Conservation (phyloP, 2,113 vertebrate genomes). For the Sapayoa aenigma region DNA sequence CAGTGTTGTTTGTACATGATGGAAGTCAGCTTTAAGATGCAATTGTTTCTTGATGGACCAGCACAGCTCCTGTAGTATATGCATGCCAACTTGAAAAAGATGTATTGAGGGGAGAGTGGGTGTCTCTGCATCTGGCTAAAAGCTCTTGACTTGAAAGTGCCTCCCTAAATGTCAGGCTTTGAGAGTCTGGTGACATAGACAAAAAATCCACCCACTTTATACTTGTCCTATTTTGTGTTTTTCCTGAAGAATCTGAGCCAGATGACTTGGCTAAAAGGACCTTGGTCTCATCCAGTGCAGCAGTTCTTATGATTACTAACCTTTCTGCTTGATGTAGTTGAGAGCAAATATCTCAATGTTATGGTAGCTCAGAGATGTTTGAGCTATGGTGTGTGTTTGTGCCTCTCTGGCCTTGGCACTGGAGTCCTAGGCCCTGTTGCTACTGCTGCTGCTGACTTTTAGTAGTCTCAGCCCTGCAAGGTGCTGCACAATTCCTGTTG, state of each 20-base stretch:
- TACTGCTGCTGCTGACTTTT: neutral
- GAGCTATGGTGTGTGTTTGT: neutral
- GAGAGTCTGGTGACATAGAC: neutral
- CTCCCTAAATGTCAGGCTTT: neutral
- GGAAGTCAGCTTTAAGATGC: neutral
- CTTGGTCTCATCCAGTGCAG: neutral
- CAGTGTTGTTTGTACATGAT: neutral
- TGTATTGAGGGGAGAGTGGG: neutral
- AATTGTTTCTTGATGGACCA: neutral
- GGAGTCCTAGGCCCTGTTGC: neutral
- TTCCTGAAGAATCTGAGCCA: neutral
- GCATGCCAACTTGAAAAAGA: neutral
- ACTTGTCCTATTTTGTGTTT: neutral
- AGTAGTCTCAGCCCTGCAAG: neutral
- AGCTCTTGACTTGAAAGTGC: neutral
- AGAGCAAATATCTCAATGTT: neutral
- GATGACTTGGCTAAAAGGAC: neutral
- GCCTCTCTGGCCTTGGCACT: neutral
- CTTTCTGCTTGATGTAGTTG: neutral
- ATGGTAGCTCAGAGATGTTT: neutral
- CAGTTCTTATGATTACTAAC: neutral
- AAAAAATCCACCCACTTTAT: neutral
- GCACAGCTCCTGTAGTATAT: neutral
- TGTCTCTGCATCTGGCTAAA: neutral
- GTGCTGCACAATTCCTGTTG: neutral